Evolutionary conservation across 2,888 invertebrate species (phyloP).

Genomic region (Coenonympha arcania): DNA sequence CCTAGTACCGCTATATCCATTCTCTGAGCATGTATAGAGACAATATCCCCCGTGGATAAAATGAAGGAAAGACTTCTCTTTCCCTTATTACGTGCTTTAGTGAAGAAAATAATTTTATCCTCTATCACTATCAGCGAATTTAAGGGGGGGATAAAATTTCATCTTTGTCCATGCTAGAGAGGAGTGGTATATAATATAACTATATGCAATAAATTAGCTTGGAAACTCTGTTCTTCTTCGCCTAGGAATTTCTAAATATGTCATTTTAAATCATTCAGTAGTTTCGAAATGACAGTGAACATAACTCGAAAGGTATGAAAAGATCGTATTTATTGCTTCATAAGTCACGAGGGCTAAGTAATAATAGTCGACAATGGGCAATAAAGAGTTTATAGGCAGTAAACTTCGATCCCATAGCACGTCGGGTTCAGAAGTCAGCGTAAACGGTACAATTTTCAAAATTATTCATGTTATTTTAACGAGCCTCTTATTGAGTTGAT

Average conservation of each 20-base stretch:
- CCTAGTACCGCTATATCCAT: too few species aligned
- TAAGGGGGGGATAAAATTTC: too few species aligned
- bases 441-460: constrained; percentile 34
- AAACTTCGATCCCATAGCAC: constrained; percentile 67
- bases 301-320: constrained; percentile 53
- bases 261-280: neutral
- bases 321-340: constrained; percentile 71
- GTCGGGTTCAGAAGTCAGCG: constrained; percentile 50
- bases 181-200: too few species aligned
- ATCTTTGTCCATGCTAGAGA: too few species aligned
- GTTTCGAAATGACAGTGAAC: constrained; percentile 32
- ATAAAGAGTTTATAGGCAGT: constrained; percentile 72
- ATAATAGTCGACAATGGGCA: constrained; percentile 73
- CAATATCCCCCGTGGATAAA: too few species aligned
- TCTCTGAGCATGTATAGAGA: too few species aligned
- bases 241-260: neutral
- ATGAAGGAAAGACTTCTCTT: too few species aligned
- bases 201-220: too few species aligned
- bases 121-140: too few species aligned
- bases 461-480: neutral
- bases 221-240: too few species aligned
- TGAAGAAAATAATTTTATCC: too few species aligned
- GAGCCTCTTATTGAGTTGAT: neutral
- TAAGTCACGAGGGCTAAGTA: constrained; percentile 73
- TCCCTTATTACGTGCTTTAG: too few species aligned